Base-by-base conservation (phyloP, 2,797 vertebrate species). In the Lutjanus argentimaculatus region DNA sequence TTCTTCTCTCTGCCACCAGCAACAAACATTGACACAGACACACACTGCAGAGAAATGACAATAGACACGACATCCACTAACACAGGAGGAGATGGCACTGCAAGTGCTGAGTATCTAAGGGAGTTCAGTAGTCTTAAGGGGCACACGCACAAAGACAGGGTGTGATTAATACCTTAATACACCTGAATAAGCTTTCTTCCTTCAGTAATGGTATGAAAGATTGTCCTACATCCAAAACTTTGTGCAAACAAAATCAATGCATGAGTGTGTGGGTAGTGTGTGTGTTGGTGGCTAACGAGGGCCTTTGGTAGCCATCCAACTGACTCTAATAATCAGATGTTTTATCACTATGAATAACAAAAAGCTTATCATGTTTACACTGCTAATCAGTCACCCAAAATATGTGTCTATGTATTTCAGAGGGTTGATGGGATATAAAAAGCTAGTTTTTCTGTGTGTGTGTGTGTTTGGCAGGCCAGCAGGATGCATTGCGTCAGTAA, bases 401-500 rank as follows among this genome's bases (percentile, higher is more conserved):
- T 55, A 48, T 19, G 36, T 52, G 17, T 53, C 67, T 45, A 17
- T 77, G 68, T 66, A 30, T 75, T 62, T 22, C 64, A 72, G 71
- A 77, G 46, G 17, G 42, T 67, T 53, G 15, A 16, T 48, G 25
- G 16, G 40, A 56, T 36, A 59, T 59, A 49, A 56, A 43, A 45
- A 43, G n/a, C 62, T 53, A 68, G 68, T 82, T 64, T 71, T 42
- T 67, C 3, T 25, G 57, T 67, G 46, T 45, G 46, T 46, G 72
- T 73, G 71, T 17, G 56, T 66, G 58, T 51, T 51, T 13, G 68
- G 4, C 48, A 30, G 59, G 59, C 49, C 56, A 67, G 59, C 40
- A 79, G 75, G 73, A 86, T 85, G 66, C 48, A 83, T 70, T 81
- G 67, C 36, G 42, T 87, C 75, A 52, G 69, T 92, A 89, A 93